Percentiles rank a stretch among this genome's conserved stretches.
Evolutionary conservation across 2,888 invertebrate genomes (phyloP).

Genomic region (Ceratothoa steindachneri): DNA sequence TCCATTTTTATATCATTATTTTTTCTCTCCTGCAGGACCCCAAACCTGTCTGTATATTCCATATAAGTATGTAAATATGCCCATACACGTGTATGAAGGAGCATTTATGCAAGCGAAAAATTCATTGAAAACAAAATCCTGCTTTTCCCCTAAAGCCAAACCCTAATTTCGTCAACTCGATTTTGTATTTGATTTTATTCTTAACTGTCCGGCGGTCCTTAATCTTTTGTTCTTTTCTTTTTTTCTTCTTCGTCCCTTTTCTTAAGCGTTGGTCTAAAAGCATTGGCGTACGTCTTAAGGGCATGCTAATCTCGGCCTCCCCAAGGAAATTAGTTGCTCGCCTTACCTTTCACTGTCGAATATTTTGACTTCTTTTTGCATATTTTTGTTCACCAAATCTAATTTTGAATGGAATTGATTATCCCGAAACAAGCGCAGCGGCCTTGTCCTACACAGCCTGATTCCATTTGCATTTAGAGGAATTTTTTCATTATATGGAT

Average conservation of each 20-base stretch:
- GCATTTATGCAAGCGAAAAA: too few relatives aligned
- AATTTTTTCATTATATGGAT: neutral
- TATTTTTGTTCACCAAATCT: neutral
- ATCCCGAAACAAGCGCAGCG: neutral
- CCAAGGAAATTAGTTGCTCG: constrained; percentile 5
- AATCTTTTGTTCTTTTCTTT: neutral
- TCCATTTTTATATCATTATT: too few relatives aligned
- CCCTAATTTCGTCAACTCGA: neutral
- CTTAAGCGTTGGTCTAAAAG: neutral
- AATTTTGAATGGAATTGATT: constrained; percentile 12
- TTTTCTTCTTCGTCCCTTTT: neutral
- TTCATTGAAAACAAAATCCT: neutral
- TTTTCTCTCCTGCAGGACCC: too few relatives aligned
- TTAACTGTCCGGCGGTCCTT: neutral
- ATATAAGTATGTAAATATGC: neutral
- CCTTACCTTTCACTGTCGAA: neutral
- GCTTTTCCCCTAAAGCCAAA: neutral
- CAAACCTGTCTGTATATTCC: neutral
- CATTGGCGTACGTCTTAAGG: neutral
- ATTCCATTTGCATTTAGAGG: neutral
- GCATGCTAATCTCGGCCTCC: neutral
- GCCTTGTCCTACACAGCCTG: neutral
- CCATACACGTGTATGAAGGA: neutral
- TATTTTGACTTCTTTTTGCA: constrained; percentile 5
- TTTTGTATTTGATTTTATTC: neutral